Percentiles rank a stretch among this genome's conserved stretches.
Conservation (phyloP, 2,797 vertebrate species). For the Benthosema pterotum region DNA sequence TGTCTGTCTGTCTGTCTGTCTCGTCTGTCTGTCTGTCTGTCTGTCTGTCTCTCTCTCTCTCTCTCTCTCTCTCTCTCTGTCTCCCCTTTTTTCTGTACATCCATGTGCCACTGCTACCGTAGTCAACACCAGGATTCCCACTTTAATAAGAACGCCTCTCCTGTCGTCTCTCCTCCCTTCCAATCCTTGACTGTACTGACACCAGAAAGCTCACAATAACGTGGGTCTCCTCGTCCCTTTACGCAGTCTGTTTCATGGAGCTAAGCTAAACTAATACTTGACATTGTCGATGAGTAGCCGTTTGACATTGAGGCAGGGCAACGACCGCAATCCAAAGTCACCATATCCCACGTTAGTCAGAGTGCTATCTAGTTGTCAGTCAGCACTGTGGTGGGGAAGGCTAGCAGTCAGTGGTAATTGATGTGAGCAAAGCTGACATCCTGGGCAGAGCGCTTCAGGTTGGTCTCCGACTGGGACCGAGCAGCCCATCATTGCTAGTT, state of each 20-base stretch:
- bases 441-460: conserved; percentile 79
- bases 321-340: conserved; percentile 59
- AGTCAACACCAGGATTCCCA: too few species aligned
- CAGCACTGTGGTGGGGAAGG: conserved; percentile 58
- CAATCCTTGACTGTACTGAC: background rate
- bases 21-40: background rate
- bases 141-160: background rate
- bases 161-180: background rate
- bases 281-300: conserved; percentile 58
- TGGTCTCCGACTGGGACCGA: conserved; percentile 79
- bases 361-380: conserved; percentile 70
- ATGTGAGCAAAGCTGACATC: conserved; percentile 81
- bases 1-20: background rate
- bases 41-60: background rate
- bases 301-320: conserved; percentile 56
- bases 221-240: background rate
- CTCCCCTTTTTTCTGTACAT: too few species aligned
- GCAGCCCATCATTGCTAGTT: conserved; percentile 83
- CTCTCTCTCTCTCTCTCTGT: background rate
- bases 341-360: conserved; percentile 48
- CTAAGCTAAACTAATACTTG: conserved; percentile 45
- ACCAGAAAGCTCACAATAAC: background rate
- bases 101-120: background rate
- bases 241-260: conserved; percentile 12
- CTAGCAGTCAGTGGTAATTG: conserved; percentile 77